Base-by-base conservation (phyloP, 2,888 invertebrate species). In the Coleophora deauratella region DNA sequence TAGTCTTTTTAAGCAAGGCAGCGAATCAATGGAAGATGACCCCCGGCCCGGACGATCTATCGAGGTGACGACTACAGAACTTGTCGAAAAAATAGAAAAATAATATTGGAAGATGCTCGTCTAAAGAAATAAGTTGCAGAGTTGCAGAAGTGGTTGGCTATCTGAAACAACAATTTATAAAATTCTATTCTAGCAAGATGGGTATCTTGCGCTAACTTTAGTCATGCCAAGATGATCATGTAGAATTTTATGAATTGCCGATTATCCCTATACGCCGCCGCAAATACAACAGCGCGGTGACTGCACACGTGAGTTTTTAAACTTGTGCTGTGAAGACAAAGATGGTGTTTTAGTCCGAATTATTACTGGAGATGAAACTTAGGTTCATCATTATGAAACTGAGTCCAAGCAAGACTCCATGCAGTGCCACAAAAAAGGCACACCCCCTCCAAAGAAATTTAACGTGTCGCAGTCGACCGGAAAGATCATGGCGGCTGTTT, bases 211-310 rank as follows among this genome's bases (percentile, higher is more conserved):
- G n/a, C n/a, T n/a, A n/a, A n/a, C n/a, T n/a, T n/a, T n/a, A n/a
- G n/a, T n/a, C n/a, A n/a, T n/a, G n/a, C n/a, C n/a, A n/a, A n/a
- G n/a, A n/a, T n/a, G n/a, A n/a, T n/a, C n/a, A n/a, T n/a, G n/a
- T n/a, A n/a, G n/a, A n/a, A n/a, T n/a, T n/a, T n/a, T n/a, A n/a
- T n/a, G n/a, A n/a, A n/a, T n/a, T n/a, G 14, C 35, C 35, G 9
- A 35, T 9, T 35, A 42, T 58, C 50, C 56, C 57, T 47, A n/a
- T n/a, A 54, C 50, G 39, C 45, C 52, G 41, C 49, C 30, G 28
- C 49, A 57, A 33, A 56, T 52, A 46, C 44, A 45, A 9, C 40
- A 42, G 42, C 50, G 50, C 27, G 43, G 53, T 11, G 48, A 48
- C 36, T 37, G 37, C 41, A 42, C 40, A 4, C 33, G 42, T 10